Conservation (phyloP, 2,113 vertebrate genomes). For the Balaenoptera acutorostrata region DNA sequence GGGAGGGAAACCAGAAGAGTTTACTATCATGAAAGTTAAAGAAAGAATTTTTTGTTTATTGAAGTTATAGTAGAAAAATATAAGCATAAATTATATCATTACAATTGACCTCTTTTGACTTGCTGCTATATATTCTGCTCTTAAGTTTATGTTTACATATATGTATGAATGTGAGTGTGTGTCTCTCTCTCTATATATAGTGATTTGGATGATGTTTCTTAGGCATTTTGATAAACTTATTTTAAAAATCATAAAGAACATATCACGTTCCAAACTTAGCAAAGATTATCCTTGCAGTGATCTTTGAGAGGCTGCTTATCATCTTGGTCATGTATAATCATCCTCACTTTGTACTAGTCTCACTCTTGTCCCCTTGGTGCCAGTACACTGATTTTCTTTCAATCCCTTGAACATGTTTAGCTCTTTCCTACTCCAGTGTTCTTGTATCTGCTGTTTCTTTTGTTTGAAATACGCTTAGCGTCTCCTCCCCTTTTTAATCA, state of each 20-base stretch:
- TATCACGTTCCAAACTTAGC: neutral
- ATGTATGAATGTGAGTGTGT: neutral
- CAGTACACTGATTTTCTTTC: neutral
- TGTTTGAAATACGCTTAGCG: neutral
- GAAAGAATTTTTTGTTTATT: neutral
- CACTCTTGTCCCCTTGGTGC: neutral
- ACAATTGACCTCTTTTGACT: neutral
- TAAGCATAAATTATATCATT: neutral
- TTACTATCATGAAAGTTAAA: neutral
- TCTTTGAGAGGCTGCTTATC: neutral
- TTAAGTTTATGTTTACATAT: neutral
- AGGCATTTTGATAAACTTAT: neutral
- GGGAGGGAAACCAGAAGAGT: neutral
- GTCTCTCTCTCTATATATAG: neutral
- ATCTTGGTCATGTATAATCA: neutral
- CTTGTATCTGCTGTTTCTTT: neutral
- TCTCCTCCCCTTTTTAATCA: neutral
- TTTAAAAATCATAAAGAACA: neutral
- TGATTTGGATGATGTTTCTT: neutral
- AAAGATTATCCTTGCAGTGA: neutral
- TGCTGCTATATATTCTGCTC: neutral
- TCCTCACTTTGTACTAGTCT: neutral
- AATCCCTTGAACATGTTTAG: too few relatives aligned
- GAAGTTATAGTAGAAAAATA: neutral
- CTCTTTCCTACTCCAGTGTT: neutral